A percentile compares a stretch with the other conserved stretches of the same genome.
Conservation (phyloP, 1,140 invertebrate species). For the Aradophagus sp. region DNA sequence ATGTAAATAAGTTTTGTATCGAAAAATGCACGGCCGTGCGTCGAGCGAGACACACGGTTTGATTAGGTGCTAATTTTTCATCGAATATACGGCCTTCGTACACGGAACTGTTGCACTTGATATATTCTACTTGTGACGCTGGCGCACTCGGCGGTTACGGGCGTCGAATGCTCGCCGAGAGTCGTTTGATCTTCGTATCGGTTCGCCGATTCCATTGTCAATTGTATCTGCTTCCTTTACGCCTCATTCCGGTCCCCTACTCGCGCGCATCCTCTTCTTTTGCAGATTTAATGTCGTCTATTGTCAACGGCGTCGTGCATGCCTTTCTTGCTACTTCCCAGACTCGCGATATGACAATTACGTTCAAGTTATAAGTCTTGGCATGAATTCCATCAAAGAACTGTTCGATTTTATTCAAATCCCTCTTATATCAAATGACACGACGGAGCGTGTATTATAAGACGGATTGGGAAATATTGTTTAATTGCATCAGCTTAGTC, state of each 20-base stretch:
- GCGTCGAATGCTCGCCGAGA: constrained; percentile 65
- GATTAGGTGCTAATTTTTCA: too few relatives aligned
- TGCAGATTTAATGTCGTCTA: constrained; percentile 72
- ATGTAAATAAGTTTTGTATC: too few relatives aligned
- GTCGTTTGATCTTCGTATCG: constrained; percentile 73
- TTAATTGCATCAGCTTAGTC: background rate
- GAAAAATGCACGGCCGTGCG: too few relatives aligned
- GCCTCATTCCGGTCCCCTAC: constrained; percentile 62
- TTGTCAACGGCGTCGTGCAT: constrained; percentile 67
- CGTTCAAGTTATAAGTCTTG: constrained; percentile 60
- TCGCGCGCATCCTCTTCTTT: constrained; percentile 57
- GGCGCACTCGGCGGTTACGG: constrained; percentile 64
- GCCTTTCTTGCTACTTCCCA: constrained; percentile 63
- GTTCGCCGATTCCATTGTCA: constrained; percentile 73
- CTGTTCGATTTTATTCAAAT: constrained; percentile 54
- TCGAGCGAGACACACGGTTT: too few relatives aligned
- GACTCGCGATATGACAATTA: constrained; percentile 71
- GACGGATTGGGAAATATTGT: background rate
- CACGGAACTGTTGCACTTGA: constrained; percentile 30
- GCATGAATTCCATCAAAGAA: constrained; percentile 56
- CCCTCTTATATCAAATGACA: constrained; percentile 24
- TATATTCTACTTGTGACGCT: constrained; percentile 65
- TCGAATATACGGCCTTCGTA: constrained; percentile 10
- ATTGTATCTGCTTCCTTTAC: constrained; percentile 73
- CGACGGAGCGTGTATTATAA: background rate